A percentile compares a stretch with the other conserved stretches of the same genome.
These are phyloP conservation scores for Notechis scutatus DNA, from an alignment of 2,113 vertebrate species.

Conservation along the genomic window DNA sequence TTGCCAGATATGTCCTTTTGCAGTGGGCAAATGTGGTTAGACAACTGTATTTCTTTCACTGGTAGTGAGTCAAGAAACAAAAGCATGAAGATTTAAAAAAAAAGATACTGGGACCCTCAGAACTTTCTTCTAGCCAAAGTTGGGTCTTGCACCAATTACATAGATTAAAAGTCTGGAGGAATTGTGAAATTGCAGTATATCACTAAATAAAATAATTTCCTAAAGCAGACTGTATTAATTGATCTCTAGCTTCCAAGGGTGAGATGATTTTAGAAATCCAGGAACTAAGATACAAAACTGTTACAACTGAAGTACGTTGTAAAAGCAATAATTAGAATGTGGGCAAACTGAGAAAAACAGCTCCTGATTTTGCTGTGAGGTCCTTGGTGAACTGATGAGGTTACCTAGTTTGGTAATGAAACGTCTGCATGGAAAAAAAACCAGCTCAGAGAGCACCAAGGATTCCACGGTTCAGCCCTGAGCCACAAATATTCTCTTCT, in stretches of 20 bases:
- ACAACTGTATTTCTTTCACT: background rate
- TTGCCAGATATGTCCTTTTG: background rate
- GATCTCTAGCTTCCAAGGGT: background rate
- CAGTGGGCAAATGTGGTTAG: background rate
- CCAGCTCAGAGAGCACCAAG: background rate
- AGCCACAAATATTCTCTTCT: background rate
- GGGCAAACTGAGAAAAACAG: constrained; percentile 43
- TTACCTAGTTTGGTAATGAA: background rate
- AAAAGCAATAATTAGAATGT: constrained; percentile 19
- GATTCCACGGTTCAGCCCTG: background rate
- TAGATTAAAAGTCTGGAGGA: fast-evolving
- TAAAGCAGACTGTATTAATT: background rate
- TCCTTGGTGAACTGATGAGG: background rate
- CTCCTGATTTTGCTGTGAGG: constrained; percentile 46
- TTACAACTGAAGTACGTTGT: constrained; percentile 40
- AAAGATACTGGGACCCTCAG: fast-evolving
- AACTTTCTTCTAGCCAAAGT: background rate
- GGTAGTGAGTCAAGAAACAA: background rate
- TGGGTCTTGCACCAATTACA: background rate
- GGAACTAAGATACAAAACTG: constrained; percentile 16
- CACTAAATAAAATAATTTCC: background rate
- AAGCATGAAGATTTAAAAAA: background rate
- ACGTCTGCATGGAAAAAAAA: background rate
- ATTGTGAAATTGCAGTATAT: background rate
- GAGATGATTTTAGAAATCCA: background rate